Percentiles rank a stretch among this genome's conserved stretches.
Evolutionary conservation across 2,888 invertebrate species (phyloP).

Genomic region (Drosophila pullipes): DNA sequence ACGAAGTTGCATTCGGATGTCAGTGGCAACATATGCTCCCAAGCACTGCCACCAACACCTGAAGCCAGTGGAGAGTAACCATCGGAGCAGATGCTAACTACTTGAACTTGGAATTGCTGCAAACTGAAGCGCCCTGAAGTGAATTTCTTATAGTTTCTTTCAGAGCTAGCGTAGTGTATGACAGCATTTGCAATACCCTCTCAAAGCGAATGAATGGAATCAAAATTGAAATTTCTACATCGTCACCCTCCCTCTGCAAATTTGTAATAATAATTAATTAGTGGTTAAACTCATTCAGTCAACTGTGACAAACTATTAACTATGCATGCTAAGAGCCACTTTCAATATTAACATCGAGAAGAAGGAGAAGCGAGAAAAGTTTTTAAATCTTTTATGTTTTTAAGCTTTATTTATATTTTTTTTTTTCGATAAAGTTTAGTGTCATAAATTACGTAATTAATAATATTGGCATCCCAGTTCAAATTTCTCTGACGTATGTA

Average conservation of each 20-base stretch:
- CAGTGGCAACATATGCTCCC: constrained; percentile 63
- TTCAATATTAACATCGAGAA: neutral
- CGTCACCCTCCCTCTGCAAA: neutral
- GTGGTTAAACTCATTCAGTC: neutral
- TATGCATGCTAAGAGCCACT: neutral
- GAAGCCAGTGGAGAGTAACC: constrained; percentile 6
- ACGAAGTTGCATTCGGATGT: constrained; percentile 61
- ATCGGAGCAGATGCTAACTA: constrained; percentile 25
- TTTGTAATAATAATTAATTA: neutral
- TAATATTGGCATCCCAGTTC: neutral
- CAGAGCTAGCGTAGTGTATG: neutral
- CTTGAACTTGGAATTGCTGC: constrained; percentile 34
- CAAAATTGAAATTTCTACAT: neutral
- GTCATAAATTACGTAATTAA: neutral
- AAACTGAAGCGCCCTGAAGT: constrained; percentile 2
- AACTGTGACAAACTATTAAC: neutral
- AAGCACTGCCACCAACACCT: constrained; percentile 7
- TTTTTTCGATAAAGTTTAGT: neutral
- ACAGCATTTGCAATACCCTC: neutral
- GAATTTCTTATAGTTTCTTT: neutral
- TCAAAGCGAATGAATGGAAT: too few species aligned
- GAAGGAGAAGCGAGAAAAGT: neutral
- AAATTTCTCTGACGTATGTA: neutral
- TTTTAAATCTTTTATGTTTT: neutral
- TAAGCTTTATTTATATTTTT: neutral